phyloP scores from a whole-genome alignment of 2,888 invertebrate species.

The Cacoxenus indagator region DNA sequence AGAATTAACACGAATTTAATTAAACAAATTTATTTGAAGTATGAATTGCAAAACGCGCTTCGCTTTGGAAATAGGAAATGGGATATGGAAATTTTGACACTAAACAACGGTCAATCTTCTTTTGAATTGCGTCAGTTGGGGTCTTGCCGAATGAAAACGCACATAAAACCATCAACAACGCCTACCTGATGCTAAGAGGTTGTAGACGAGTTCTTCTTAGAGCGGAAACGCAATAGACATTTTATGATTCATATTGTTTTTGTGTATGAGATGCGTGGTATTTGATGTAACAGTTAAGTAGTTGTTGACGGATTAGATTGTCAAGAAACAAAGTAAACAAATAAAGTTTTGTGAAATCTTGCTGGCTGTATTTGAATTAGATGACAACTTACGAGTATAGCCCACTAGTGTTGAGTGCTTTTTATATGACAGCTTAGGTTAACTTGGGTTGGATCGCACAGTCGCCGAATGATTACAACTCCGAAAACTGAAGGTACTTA shows the following conservation, averaged over 20 bases:
- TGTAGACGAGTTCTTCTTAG: not conserved
- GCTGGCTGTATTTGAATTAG: too few species aligned
- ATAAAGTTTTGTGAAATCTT: too few species aligned
- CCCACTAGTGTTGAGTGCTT: too few species aligned
- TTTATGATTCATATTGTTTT: slow-evolving; percentile 6
- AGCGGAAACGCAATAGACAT: not conserved
- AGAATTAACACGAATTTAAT: not conserved
- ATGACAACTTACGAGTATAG: too few species aligned
- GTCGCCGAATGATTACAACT: too few species aligned
- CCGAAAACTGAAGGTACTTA: too few species aligned
- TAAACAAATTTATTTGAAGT: not conserved
- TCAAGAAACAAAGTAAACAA: not conserved
- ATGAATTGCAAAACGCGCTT: not conserved
- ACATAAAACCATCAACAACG: too few species aligned
- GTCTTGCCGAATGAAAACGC: not conserved
- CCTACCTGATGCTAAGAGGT: too few species aligned
- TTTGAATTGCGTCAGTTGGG: not conserved
- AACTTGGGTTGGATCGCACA: too few species aligned
- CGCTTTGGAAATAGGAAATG: not conserved
- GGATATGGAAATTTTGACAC: not conserved
- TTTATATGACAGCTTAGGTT: too few species aligned
- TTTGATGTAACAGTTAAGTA: not conserved
- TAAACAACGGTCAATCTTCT: not conserved
- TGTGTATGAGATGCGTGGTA: not conserved
- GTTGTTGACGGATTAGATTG: not conserved